phyloP scores from a whole-genome alignment of 1,140 invertebrate genomes.

The Druon quercuslanigerum region DNA sequence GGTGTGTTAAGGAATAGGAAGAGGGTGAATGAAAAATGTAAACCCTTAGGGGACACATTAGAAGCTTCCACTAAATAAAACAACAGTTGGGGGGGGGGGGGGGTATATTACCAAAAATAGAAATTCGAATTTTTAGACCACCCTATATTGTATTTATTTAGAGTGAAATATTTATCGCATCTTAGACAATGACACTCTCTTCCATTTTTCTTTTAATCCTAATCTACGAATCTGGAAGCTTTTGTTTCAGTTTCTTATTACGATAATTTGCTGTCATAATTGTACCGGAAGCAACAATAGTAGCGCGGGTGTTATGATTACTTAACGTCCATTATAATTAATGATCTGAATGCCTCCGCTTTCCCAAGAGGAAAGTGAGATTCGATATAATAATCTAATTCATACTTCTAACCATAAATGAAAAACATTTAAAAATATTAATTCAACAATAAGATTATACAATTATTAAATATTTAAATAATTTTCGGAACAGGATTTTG shows the following conservation, averaged over 20 bases:
- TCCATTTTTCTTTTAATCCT: neutral
- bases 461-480: too few species aligned
- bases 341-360: neutral
- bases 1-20: too few species aligned
- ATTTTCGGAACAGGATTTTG: too few species aligned
- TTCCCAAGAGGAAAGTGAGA: conserved; percentile 9
- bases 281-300: neutral
- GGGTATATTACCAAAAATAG: too few species aligned
- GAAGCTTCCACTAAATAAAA: too few species aligned
- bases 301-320: neutral
- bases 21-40: too few species aligned
- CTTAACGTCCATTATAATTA: conserved; percentile 5
- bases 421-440: neutral
- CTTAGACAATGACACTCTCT: neutral
- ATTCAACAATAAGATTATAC: neutral
- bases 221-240: neutral
- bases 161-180: conserved; percentile 10
- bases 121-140: too few species aligned
- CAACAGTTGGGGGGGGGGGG: too few species aligned
- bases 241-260: neutral
- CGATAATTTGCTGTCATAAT: neutral
- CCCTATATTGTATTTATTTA: too few species aligned
- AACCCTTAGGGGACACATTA: too few species aligned
- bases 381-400: neutral
- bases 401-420: neutral